Evolutionary conservation across 2,797 vertebrate species (phyloP).

Genomic region (Cyprinella venusta): DNA sequence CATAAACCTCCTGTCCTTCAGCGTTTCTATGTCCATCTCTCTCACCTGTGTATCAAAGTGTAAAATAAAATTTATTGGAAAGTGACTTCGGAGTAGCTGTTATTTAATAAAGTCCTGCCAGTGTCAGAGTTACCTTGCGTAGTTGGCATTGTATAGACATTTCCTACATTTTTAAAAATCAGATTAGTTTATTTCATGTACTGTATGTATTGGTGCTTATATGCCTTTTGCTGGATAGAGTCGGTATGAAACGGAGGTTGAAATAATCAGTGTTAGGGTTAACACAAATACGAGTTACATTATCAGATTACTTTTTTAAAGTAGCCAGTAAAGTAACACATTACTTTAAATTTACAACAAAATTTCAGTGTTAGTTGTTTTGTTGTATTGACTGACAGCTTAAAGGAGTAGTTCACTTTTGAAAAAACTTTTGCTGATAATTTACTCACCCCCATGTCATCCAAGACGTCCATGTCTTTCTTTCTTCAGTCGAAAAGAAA

Average conservation of each 20-base stretch:
- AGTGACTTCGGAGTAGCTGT: background rate
- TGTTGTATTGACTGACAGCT: background rate
- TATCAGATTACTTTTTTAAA: background rate
- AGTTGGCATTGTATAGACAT: background rate
- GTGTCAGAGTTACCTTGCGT: background rate
- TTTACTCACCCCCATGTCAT: too few species aligned
- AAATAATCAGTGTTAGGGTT: background rate
- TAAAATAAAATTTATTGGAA: conserved; percentile 77
- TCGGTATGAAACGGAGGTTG: background rate
- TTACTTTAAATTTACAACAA: background rate
- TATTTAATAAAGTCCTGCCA: background rate
- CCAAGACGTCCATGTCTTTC: too few species aligned
- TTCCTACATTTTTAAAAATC: background rate
- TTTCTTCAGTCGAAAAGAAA: too few species aligned
- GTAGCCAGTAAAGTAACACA: background rate
- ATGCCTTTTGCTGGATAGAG: background rate
- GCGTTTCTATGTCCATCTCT: conserved; percentile 18
- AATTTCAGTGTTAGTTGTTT: background rate
- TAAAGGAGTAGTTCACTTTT: too few species aligned
- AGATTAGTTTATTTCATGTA: too few species aligned
- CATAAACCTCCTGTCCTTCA: conserved; percentile 53
- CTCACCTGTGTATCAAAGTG: conserved; percentile 68
- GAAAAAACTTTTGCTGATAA: too few species aligned
- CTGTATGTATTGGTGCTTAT: background rate
- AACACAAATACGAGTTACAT: background rate